Evolutionary conservation across 2,113 vertebrate species (phyloP).

Genomic region (Pseudorhombus dupliciocellatus): DNA sequence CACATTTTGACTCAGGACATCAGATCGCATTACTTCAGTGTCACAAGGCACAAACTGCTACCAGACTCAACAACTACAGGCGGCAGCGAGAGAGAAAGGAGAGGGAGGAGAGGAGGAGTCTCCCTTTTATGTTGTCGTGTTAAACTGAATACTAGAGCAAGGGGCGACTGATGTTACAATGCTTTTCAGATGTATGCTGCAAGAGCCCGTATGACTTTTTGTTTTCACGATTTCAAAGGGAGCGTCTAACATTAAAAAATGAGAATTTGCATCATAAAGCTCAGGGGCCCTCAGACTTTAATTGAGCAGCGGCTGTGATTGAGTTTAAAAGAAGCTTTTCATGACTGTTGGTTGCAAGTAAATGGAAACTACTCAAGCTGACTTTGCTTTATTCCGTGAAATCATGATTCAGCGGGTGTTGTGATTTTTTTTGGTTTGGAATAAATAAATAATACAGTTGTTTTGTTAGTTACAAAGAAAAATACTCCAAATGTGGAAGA

Average conservation of each 20-base stretch:
- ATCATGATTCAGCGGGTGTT: too few species aligned
- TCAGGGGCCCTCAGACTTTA: not conserved
- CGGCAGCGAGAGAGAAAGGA: not conserved
- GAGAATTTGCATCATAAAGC: not conserved
- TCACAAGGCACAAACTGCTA: conserved; percentile 5
- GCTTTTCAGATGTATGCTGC: not conserved
- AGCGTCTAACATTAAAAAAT: not conserved
- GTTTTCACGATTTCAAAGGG: not conserved
- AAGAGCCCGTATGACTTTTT: not conserved
- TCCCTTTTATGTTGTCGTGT: not conserved
- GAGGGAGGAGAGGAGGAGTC: too few species aligned
- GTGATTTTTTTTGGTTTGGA: too few species aligned
- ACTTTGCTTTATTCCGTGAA: too few species aligned
- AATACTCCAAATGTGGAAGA: too few species aligned
- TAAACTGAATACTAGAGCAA: not conserved
- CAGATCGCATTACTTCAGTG: conserved; percentile 19
- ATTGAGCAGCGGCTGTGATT: not conserved
- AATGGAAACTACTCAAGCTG: not conserved
- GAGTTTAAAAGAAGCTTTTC: conserved; percentile 8
- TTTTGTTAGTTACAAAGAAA: too few species aligned
- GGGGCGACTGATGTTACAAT: not conserved
- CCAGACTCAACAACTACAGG: conserved; percentile 7
- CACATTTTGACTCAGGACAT: conserved; percentile 12
- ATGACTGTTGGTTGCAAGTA: not conserved
- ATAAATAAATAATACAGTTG: too few species aligned